A percentile compares a stretch with the other conserved stretches of the same genome.
Evolutionary conservation across 2,113 vertebrate species (phyloP).

Genomic region (Apistogramma diplotaenia): DNA sequence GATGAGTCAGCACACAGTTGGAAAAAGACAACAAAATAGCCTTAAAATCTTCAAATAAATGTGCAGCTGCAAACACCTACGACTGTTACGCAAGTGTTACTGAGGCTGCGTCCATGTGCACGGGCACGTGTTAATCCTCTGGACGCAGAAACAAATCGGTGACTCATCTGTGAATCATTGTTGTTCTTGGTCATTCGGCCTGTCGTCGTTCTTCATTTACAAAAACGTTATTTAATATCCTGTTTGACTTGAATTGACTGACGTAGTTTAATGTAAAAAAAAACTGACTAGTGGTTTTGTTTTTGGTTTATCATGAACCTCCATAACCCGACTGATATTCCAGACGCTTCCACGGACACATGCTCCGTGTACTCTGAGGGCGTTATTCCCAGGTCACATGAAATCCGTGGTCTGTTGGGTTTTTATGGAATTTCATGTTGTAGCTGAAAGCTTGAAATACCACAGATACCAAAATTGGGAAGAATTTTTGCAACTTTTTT

Average conservation of each 20-base stretch:
- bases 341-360: conserved; percentile 35
- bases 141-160: neutral
- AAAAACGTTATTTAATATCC: neutral
- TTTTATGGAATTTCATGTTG: neutral
- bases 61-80: neutral
- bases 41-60: neutral
- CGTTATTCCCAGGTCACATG: neutral
- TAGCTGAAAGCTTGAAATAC: neutral
- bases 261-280: neutral
- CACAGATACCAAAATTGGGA: neutral
- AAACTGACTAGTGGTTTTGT: neutral
- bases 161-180: neutral
- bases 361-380: neutral
- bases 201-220: neutral
- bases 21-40: neutral
- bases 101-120: neutral
- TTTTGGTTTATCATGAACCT: neutral
- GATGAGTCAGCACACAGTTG: neutral
- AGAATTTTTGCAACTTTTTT: neutral
- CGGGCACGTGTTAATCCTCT: neutral
- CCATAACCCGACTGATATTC: neutral
- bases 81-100: neutral
- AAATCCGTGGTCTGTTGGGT: neutral
- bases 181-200: neutral
- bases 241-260: neutral